phyloP scores from a whole-genome alignment of 2,888 invertebrate species.

The Drosophila prolongata region DNA sequence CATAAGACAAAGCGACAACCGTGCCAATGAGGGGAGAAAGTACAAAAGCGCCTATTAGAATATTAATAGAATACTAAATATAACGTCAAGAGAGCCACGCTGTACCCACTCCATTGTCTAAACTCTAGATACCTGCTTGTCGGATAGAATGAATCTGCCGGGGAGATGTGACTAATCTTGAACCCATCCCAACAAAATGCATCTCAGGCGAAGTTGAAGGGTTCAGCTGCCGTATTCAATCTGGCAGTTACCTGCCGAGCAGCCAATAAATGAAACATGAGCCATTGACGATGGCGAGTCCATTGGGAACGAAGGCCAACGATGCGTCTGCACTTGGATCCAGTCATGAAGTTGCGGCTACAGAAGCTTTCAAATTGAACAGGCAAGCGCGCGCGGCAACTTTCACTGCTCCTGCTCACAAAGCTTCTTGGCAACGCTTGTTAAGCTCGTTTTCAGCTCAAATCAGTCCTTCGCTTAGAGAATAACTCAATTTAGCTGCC shows the following conservation, averaged over 20 bases:
- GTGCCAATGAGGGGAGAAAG: conserved; percentile 67
- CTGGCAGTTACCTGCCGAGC: background rate
- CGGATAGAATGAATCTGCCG: background rate
- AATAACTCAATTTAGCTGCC: conserved; percentile 69
- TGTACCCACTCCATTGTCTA: background rate
- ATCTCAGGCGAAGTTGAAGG: background rate
- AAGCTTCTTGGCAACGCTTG: conserved; percentile 45
- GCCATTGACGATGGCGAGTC: background rate
- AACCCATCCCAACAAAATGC: background rate
- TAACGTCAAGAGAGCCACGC: conserved; percentile 37
- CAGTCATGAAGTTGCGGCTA: background rate
- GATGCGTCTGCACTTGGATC: conserved; percentile 1
- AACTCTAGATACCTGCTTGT: too few species aligned
- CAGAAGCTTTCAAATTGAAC: conserved; percentile 21
- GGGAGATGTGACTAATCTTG: conserved; percentile 1
- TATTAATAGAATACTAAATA: conserved; percentile 82
- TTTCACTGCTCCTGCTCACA: conserved; percentile 1
- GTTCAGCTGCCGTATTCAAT: conserved; percentile 2
- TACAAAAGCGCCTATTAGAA: conserved; percentile 81
- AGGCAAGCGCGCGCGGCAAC: background rate
- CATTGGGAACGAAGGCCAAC: background rate
- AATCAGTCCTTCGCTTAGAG: conserved; percentile 51
- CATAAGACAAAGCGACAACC: conserved; percentile 27
- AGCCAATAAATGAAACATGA: background rate
- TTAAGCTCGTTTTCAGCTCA: conserved; percentile 46